Percentiles rank a stretch among this genome's conserved stretches.
Evolutionary conservation across 2,113 vertebrate species (phyloP).

Genomic region (Sturnira hondurensis): DNA sequence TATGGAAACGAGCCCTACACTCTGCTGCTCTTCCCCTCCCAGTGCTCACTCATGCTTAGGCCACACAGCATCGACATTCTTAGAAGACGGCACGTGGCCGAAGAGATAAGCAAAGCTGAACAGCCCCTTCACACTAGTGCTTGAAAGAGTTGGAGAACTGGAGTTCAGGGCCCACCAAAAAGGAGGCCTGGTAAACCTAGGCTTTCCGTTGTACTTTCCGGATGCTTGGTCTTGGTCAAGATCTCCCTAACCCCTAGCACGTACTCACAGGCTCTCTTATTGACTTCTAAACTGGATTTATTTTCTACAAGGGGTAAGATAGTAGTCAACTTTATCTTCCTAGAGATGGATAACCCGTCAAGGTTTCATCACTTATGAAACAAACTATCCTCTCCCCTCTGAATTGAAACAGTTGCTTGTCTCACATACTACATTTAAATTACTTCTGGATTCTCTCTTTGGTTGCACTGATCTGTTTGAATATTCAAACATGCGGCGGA

Average conservation of each 20-base stretch:
- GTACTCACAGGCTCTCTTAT: background rate
- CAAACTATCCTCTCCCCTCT: background rate
- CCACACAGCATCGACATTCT: background rate
- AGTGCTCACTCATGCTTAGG: background rate
- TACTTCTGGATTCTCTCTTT: background rate
- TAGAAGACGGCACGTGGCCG: background rate
- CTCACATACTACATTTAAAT: background rate
- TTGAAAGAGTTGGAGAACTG: background rate
- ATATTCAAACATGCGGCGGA: background rate
- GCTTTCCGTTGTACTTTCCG: background rate
- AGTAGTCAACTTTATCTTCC: background rate
- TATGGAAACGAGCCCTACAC: background rate
- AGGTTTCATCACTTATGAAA: background rate
- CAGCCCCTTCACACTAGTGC: too few relatives aligned
- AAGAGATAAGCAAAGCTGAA: background rate
- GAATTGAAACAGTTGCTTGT: background rate
- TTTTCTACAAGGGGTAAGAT: background rate
- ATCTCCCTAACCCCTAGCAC: background rate
- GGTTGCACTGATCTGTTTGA: background rate
- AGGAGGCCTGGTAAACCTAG: background rate
- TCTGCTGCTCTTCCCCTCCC: background rate
- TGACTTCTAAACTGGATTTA: background rate
- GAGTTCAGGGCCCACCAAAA: background rate
- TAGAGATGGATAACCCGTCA: background rate
- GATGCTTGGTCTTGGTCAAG: background rate